phyloP scores from a whole-genome alignment of 2,113 vertebrate species.

The Scatophagus argus region DNA sequence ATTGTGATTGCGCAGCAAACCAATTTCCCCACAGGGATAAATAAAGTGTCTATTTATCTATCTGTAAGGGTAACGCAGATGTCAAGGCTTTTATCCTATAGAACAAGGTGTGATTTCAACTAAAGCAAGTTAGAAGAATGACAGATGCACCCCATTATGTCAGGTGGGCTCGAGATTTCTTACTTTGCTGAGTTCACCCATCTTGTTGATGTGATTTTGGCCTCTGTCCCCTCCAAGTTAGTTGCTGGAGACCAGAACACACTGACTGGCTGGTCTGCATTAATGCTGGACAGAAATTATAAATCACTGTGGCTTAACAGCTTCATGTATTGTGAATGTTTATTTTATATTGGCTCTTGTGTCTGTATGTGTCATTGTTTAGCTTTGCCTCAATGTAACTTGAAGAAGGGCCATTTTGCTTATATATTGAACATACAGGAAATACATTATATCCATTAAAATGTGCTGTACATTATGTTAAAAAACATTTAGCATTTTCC shows the following conservation, averaged over 20 bases:
- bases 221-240: not conserved
- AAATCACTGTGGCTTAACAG: slow-evolving; percentile 28
- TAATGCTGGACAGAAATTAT: slow-evolving; percentile 11
- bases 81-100: no score
- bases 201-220: slow-evolving; percentile 19
- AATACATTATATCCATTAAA: not conserved
- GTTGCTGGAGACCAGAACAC: slow-evolving; percentile 10
- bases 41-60: no score
- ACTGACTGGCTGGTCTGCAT: slow-evolving; percentile 8
- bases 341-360: no score
- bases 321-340: slow-evolving; percentile 9
- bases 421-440: not conserved
- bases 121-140: no score
- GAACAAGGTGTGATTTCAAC: no score
- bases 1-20: no score
- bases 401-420: not conserved
- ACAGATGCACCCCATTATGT: not conserved
- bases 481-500: not conserved
- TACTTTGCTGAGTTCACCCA: not conserved
- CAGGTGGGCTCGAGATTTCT: not conserved
- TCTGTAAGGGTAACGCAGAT: no score
- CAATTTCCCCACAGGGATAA: no score
- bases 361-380: not conserved
- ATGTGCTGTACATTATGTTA: not conserved
- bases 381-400: not conserved